Evolutionary conservation across 1,140 invertebrate genomes (phyloP), one percentile per base, ranked within the genome.

Genomic region (Vanessa atalanta): DNA sequence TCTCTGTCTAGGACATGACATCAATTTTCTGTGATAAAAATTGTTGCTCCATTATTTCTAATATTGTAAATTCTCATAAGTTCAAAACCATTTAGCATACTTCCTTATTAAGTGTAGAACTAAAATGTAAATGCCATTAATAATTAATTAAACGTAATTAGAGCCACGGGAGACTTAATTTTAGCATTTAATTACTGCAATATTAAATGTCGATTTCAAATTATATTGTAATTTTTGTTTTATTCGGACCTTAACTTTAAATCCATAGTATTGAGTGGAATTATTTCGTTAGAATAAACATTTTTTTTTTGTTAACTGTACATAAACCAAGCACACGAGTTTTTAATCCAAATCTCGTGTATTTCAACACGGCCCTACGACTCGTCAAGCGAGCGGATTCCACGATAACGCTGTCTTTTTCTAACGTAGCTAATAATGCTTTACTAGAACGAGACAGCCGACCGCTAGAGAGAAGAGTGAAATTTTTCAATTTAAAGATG

Each of bases 341-440:
- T 87, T 86, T 88, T 90, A 90, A 88, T 88, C 87, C 86, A 88
- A 82, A 86, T 87, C 83, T 83, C 85, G 84, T 87, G 88, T 87
- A 88, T 90, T 90, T 90, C 87, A 90, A 90, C 88, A 89, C 86
- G 80, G 78, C 76, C 77, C 76, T 80, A 76, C 76, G 76, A 75
- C 79, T 81, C 83, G 85, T 80, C 79, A 79, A 81, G 77, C 81
- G 77, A 78, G 81, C 83, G 76, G 79, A 85, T 83, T 81, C 80
- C 81, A 73, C 71, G n/a, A 16, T 76, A 78, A 61, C 63, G 37
- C 81, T 73, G 70, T 87, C 84, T 73, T 79, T 76, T 57, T 85
- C 82, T 70, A 72, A 73, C 83, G 53, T 65, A 76, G 64, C 66
- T 55, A 70, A 48, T 80, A 75, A 60, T 50, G 47, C 9, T 31